These are phyloP conservation scores for Taphrorychus bicolor DNA, from an alignment of 2,888 invertebrate genomes.

Conservation along the genomic window DNA sequence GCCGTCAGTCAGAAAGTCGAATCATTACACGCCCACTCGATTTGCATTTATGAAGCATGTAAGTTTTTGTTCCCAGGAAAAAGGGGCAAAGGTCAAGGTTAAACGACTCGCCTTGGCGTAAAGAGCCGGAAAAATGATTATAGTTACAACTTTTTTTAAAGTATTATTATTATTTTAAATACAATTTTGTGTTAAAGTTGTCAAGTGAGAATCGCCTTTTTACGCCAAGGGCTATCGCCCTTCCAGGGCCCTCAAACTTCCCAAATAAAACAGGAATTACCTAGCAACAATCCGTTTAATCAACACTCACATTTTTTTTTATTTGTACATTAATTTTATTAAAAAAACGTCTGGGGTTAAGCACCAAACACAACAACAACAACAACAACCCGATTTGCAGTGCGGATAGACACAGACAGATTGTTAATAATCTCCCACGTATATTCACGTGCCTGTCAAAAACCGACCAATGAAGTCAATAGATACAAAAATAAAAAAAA, in stretches of 20 bases:
- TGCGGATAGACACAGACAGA: too few species aligned
- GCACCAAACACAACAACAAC: background rate
- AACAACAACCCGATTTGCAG: background rate
- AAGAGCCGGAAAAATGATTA: background rate
- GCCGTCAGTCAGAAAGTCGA: background rate
- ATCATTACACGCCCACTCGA: background rate
- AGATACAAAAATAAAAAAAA: background rate
- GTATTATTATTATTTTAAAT: too few species aligned
- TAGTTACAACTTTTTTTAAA: too few species aligned
- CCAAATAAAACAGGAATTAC: background rate
- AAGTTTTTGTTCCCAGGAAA: background rate
- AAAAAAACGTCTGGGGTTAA: too few species aligned
- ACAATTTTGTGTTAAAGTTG: background rate
- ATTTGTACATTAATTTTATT: background rate
- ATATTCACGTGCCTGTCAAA: background rate
- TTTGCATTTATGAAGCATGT: background rate
- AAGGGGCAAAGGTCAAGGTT: background rate
- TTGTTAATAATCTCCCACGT: background rate
- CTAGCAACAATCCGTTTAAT: background rate
- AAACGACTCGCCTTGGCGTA: background rate
- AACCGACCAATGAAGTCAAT: background rate
- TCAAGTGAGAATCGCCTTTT: background rate
- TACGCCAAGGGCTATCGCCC: background rate
- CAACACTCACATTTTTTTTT: background rate
- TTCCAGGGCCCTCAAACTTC: too few species aligned